Base-by-base conservation (phyloP, 2,888 invertebrate genomes). In the Tipula lateralis region DNA sequence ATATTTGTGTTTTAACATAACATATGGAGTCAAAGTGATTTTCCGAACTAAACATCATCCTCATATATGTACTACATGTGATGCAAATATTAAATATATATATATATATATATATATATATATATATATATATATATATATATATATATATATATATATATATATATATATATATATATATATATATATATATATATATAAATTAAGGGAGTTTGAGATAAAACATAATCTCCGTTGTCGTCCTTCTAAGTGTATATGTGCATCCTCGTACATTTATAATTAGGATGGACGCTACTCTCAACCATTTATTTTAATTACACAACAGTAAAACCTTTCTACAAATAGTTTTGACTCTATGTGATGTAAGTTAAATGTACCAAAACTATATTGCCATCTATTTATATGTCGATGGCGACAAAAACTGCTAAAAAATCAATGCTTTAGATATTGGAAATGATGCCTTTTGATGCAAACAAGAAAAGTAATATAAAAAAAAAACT, bases 21-120 rank as follows among this genome's bases (percentile, higher is more conserved):
- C 66, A 66, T 66, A 66, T 66, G 66, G 66, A 66, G 66, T 66
- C 66, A 66, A 66, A 66, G 66, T 66, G 66, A 66, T 66, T 66
- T 66, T 66, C 66, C 66, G 66, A 66, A 24, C 66, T 24, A 66
- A 66, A 66, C 66, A 66, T 66, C 66, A 66, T 66, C 24, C 24
- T 24, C 66, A 19, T 19, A 50, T 50, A 44, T 44, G 7, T 66
- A 13, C 9, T 66, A 66, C 24, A 66, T 66, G 66, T 66, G 66
- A 66, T 66, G 66, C 66, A 66, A 66, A 66, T 66, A 66, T 24
- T 66, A 66, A 13, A 44, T 44, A 44, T 44, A n/a, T 44, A 0
- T 44, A 44, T n/a, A 32, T 39, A 39, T 13, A n/a, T n/a, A 39
- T 39, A 39, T 39, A 39, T 39, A 39, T 39, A 39, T 39, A 32